Conservation (phyloP, 2,797 vertebrate genomes). For the Eulemur mongoz region DNA sequence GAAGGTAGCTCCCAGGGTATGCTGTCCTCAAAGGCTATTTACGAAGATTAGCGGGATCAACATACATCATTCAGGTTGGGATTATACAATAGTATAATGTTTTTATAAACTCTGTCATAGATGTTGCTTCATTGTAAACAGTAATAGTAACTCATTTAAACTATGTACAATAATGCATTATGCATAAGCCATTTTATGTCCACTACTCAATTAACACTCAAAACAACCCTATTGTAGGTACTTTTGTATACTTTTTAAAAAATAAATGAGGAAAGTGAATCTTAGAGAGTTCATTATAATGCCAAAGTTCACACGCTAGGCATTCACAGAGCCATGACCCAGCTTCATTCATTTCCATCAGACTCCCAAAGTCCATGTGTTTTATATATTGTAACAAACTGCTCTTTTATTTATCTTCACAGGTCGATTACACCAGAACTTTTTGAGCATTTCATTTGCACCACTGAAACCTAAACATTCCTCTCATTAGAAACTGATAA, state of each 20-base stretch:
- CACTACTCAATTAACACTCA: neutral
- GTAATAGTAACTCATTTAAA: neutral
- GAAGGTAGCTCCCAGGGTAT: neutral
- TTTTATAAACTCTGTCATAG: neutral
- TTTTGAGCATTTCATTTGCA: neutral
- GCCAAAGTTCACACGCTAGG: neutral
- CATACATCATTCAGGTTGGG: neutral
- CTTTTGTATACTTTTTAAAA: neutral
- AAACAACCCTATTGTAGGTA: neutral
- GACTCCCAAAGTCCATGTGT: neutral
- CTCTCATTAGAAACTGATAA: neutral
- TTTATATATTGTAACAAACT: neutral
- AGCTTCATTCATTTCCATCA: neutral
- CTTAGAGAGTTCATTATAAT: neutral
- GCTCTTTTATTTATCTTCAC: neutral
- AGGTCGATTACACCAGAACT: neutral
- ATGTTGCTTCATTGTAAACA: neutral
- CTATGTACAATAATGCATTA: neutral
- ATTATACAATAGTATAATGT: neutral
- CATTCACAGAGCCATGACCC: neutral
- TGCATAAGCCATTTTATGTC: neutral
- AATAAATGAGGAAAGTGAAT: neutral
- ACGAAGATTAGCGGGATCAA: neutral
- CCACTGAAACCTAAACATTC: neutral
- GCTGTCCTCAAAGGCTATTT: neutral